Evolutionary conservation across 2,888 invertebrate species (phyloP).

Genomic region (Meghimatium bilineatum): DNA sequence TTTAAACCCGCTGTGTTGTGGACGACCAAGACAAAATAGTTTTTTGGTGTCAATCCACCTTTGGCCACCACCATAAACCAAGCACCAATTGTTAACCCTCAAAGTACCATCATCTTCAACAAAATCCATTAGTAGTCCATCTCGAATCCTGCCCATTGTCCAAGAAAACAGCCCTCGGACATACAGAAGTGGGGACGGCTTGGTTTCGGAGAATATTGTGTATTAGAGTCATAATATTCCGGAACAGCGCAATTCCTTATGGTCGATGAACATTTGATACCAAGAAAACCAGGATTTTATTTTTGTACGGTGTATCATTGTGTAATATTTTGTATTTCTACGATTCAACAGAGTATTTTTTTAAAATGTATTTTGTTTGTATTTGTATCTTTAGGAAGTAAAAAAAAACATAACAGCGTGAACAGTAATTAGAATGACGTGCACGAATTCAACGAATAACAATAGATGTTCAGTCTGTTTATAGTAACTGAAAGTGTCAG

Average conservation of each 20-base stretch:
- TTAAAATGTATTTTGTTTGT: not conserved
- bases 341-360: not conserved
- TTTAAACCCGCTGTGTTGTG: not conserved
- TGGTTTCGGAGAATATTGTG: conserved; percentile 32
- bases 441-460: no score
- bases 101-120: conserved; percentile 24
- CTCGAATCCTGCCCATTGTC: conserved; percentile 33
- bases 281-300: conserved; percentile 8
- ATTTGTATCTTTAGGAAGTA: no score
- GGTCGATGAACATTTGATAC: conserved; percentile 44
- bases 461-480: no score
- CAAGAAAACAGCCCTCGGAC: conserved; percentile 28
- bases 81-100: conserved; percentile 1
- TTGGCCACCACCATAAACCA: conserved; percentile 3
- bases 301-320: conserved; percentile 19
- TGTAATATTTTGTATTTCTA: not conserved
- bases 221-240: conserved; percentile 41
- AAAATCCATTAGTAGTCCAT: conserved; percentile 43
- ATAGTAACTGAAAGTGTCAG: no score
- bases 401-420: no score
- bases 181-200: conserved; percentile 25
- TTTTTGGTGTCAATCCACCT: not conserved
- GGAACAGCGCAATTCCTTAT: conserved; percentile 31
- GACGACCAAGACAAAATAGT: not conserved
- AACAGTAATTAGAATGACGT: no score